Percentiles rank a stretch among this genome's conserved stretches.
phyloP scores from a whole-genome alignment of 2,113 vertebrate genomes.

The Rousettus leschenaultii region DNA sequence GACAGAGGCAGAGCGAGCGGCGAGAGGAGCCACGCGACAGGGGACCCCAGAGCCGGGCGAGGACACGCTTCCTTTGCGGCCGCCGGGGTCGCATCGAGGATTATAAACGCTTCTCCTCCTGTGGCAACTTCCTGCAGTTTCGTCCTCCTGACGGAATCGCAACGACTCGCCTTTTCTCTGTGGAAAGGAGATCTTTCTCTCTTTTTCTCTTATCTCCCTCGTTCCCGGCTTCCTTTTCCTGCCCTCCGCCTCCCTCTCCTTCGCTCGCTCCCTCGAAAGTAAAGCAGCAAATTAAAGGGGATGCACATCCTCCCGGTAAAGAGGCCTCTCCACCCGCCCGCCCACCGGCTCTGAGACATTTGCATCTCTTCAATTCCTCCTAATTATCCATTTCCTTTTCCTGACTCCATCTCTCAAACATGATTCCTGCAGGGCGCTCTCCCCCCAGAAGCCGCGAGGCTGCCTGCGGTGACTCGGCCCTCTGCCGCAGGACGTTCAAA shows the following conservation, averaged over 20 bases:
- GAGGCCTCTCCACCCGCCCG: not conserved
- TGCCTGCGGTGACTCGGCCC: not conserved
- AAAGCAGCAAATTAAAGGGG: not conserved
- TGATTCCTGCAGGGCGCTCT: not conserved
- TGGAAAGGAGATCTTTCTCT: not conserved
- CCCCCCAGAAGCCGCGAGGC: not conserved
- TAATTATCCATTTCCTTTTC: slow-evolving; percentile 55
- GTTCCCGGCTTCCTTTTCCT: not conserved
- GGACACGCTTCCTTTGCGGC: too few relatives aligned
- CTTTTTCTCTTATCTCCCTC: not conserved
- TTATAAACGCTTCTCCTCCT: not conserved
- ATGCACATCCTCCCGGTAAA: not conserved
- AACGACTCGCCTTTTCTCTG: not conserved
- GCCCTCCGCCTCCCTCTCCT: not conserved
- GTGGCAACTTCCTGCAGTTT: not conserved
- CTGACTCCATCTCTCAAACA: not conserved
- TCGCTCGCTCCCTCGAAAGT: not conserved
- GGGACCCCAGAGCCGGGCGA: fast-evolving
- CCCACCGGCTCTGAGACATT: slow-evolving; percentile 18
- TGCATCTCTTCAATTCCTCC: slow-evolving; percentile 9
- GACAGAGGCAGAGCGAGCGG: fast-evolving
- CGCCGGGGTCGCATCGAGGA: not conserved
- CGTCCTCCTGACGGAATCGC: not conserved
- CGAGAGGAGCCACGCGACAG: fast-evolving
- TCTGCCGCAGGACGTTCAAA: not conserved